These are phyloP conservation scores for Lutraria rhynchaena DNA, from an alignment of 1,140 invertebrate species.

Conservation along the genomic window DNA sequence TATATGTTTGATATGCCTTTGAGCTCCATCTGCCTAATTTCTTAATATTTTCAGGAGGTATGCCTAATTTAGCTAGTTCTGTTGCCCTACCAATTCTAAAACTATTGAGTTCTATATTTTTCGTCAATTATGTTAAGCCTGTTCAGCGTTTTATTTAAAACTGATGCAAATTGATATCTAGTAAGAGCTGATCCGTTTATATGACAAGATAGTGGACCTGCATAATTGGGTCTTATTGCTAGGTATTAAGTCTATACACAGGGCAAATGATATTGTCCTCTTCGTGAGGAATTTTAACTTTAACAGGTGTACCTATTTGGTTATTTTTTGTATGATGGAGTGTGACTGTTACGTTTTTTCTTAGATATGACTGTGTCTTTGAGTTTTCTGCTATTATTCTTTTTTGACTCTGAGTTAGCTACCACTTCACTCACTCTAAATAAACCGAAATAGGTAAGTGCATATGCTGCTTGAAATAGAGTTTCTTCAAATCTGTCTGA, in stretches of 20 bases:
- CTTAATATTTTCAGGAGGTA: neutral
- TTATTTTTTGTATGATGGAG: no score
- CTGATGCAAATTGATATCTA: conserved; percentile 1
- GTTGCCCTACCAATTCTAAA: conserved; percentile 41
- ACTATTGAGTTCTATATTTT: conserved; percentile 2
- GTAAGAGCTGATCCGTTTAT: neutral
- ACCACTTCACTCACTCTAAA: conserved; percentile 25
- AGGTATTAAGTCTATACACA: neutral
- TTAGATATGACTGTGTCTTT: neutral
- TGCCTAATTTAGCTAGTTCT: neutral
- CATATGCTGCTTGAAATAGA: conserved; percentile 8
- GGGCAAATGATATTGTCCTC: neutral
- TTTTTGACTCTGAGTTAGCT: neutral
- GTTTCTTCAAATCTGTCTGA: neutral
- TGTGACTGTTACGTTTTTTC: no score
- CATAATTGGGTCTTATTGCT: neutral
- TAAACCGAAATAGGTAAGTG: conserved; percentile 15
- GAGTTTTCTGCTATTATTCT: neutral
- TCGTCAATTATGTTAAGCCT: neutral
- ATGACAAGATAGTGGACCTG: conserved; percentile 4
- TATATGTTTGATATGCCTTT: conserved; percentile 9
- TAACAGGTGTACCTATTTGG: neutral
- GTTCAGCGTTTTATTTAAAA: neutral
- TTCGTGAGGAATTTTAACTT: conserved; percentile 5
- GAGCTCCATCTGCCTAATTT: conserved; percentile 16